phyloP scores from a whole-genome alignment of 2,113 vertebrate species.

The Buteo buteo region DNA sequence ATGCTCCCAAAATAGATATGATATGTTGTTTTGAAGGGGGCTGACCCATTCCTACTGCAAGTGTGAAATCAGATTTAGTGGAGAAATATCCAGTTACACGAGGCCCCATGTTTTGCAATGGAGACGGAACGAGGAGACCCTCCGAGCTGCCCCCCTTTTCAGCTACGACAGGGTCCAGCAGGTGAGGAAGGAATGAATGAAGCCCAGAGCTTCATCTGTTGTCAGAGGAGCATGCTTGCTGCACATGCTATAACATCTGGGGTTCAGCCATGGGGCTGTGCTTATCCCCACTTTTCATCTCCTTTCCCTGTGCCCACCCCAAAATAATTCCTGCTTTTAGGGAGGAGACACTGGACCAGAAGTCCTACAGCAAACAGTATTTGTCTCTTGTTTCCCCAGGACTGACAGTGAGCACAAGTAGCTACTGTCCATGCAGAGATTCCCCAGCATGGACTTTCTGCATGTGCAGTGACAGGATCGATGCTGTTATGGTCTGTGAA shows the following conservation, averaged over 20 bases:
- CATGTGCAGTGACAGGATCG: not conserved
- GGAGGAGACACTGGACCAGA: not conserved
- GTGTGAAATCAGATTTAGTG: not conserved
- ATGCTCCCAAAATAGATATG: not conserved
- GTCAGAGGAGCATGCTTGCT: not conserved
- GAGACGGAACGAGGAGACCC: not conserved
- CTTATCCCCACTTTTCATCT: not conserved
- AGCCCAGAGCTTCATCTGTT: not conserved
- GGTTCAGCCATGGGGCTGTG: not conserved
- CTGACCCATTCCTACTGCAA: not conserved
- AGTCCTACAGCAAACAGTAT: not conserved
- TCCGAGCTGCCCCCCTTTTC: not conserved
- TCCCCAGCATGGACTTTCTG: not conserved
- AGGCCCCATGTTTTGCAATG: not conserved
- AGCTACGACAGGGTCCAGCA: not conserved
- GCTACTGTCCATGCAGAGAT: not conserved
- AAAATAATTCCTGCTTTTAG: not conserved
- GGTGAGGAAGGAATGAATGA: not conserved
- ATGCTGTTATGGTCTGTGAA: conserved; percentile 41
- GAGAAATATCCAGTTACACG: not conserved
- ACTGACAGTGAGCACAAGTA: not conserved
- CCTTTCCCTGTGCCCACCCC: not conserved
- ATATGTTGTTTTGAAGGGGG: not conserved
- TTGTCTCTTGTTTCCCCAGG: not conserved
- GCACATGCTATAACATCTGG: not conserved